These are phyloP conservation scores for Speoplatyrhinus poulsoni DNA, from an alignment of 2,113 vertebrate species.

Conservation along the genomic window DNA sequence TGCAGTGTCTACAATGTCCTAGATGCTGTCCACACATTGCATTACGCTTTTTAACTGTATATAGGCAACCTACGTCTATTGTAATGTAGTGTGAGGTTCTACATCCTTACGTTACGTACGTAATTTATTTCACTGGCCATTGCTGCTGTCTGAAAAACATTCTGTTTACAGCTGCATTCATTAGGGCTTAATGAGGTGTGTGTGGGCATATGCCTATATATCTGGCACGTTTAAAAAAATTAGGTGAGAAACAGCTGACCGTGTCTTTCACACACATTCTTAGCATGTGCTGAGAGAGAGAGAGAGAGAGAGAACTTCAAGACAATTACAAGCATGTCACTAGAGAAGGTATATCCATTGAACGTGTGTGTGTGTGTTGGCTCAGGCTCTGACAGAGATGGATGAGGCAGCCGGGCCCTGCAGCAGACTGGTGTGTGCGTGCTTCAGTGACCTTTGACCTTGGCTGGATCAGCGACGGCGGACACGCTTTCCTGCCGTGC, in stretches of 20 bases:
- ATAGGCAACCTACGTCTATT: not conserved
- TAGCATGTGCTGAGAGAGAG: not conserved
- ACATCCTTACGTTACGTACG: not conserved
- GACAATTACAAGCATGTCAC: too few relatives aligned
- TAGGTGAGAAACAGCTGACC: not conserved
- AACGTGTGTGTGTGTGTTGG: constrained; percentile 26
- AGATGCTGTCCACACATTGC: too few relatives aligned
- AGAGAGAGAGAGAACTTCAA: not conserved
- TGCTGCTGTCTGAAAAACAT: too few relatives aligned
- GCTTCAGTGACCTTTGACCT: constrained; percentile 53
- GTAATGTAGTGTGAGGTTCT: too few relatives aligned
- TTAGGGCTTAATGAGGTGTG: not conserved
- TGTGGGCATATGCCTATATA: not conserved
- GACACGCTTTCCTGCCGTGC: constrained; percentile 48
- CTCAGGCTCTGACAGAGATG: constrained; percentile 55
- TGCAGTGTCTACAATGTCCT: too few relatives aligned
- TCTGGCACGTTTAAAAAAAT: too few relatives aligned
- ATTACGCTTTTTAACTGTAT: not conserved
- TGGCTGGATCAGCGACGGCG: constrained; percentile 16
- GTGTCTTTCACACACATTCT: not conserved
- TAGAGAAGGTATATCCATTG: too few relatives aligned
- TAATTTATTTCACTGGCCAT: not conserved
- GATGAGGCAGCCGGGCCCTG: constrained; percentile 42
- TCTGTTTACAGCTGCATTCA: too few relatives aligned
- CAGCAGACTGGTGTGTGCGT: constrained; percentile 39